Conservation (phyloP, 2,113 vertebrate species). For the Furnarius figulus region DNA sequence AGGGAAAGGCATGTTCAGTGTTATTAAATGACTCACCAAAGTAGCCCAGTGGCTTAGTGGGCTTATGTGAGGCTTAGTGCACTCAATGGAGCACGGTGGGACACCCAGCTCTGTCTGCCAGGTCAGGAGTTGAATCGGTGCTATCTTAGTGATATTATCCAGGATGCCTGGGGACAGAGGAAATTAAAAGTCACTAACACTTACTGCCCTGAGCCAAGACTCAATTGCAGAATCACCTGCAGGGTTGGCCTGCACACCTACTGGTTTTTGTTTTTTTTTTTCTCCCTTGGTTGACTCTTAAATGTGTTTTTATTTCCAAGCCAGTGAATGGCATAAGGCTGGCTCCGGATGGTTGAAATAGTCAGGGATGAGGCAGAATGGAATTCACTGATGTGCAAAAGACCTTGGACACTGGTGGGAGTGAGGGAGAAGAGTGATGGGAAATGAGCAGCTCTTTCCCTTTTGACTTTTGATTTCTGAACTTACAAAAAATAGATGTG, state of each 20-base stretch:
- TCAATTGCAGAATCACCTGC: slow-evolving; percentile 56
- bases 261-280: not conserved
- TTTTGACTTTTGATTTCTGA: not conserved
- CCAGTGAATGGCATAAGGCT: slow-evolving; percentile 10
- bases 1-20: slow-evolving; percentile 11
- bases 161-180: slow-evolving; percentile 59
- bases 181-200: slow-evolving; percentile 61
- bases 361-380: not conserved
- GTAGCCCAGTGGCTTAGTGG: slow-evolving; percentile 34
- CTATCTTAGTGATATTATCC: slow-evolving; percentile 59
- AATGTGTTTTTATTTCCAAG: slow-evolving; percentile 24
- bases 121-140: slow-evolving; percentile 51
- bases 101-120: slow-evolving; percentile 47
- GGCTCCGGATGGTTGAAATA: not conserved
- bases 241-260: slow-evolving; percentile 12
- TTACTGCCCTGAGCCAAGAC: slow-evolving; percentile 44
- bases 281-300: not conserved
- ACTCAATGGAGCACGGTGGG: slow-evolving; percentile 47
- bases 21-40: slow-evolving; percentile 57
- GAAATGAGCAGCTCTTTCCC: not conserved
- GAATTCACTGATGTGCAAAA: slow-evolving; percentile 18
- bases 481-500: not conserved
- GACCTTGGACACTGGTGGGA: not conserved
- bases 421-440: not conserved
- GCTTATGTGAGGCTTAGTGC: slow-evolving; percentile 47